Base-by-base conservation (phyloP, 2,888 invertebrate species). In the Cryptus viduatorius region DNA sequence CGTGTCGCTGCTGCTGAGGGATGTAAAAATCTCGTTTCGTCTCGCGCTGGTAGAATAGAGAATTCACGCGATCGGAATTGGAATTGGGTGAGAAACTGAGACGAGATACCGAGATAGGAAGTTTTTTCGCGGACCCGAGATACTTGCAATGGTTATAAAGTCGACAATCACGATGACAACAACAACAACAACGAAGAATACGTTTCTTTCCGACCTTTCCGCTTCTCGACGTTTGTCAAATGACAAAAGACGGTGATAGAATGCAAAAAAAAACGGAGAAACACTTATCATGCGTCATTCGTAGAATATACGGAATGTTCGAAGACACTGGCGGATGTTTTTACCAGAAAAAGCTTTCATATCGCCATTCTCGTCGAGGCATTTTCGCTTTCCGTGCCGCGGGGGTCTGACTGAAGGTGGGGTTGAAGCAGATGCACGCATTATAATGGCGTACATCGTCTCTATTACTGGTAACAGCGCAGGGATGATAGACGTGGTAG, bases 11-110 rank as follows among this genome's bases (percentile, higher is more conserved):
- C 29, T 24, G 16, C 31, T 53, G 50, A 71, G n/a, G 44, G 79
- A 73, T 73, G 73, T 80, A 73, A 80, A 80, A 80, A 80, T 80
- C 79, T 80, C 67, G 56, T 80, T 80, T 73, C 79, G 67, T 31
- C 65, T 72, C 44, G n/a, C 29, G 53, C 24, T 14, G 3, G 10
- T 53, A 61, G 37, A 50, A 50, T 53, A 29, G 72, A 56, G 53
- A 67, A 73, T 24, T 65, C 56, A 44, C 31, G 48, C 73, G 56
- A 79, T 72, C 46, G 72, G 46, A 72, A 73, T 79, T 72, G 53
- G 53, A 80, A 68, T 80, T 73, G 67, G 73, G 44, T 46, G 64
- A 73, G 46, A 73, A 67, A 31, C 29, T 48, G 53, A 59, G 56
- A 37, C 44, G 67, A 56, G 56, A 46, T 10, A 71, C 14, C 4